Evolutionary conservation across 2,888 invertebrate species (phyloP).

Genomic region (Tiliacea aurago): DNA sequence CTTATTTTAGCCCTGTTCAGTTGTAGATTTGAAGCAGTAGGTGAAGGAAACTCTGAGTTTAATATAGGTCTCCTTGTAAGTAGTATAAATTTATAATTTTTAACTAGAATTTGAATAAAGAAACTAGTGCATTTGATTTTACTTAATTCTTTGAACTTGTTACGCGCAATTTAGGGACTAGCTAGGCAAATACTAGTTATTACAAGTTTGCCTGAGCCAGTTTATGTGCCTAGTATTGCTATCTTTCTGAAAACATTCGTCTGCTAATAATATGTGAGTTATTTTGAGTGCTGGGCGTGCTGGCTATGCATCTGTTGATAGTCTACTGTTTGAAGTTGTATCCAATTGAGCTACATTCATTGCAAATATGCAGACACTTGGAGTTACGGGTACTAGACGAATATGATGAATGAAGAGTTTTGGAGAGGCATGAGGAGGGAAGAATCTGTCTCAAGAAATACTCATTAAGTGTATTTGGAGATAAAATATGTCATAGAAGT

Average conservation of each 20-base stretch:
- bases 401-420: constrained; percentile 26
- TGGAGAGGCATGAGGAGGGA: neutral
- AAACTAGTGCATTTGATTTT: too few relatives aligned
- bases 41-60: constrained; percentile 11
- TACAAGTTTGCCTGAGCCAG: too few relatives aligned
- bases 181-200: too few relatives aligned
- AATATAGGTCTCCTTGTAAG: constrained; percentile 1
- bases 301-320: constrained; percentile 37
- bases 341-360: constrained; percentile 19
- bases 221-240: neutral
- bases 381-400: constrained; percentile 14
- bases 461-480: neutral
- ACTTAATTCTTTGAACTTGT: too few relatives aligned
- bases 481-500: too few relatives aligned
- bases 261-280: constrained; percentile 19
- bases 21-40: constrained; percentile 11
- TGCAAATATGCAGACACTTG: constrained; percentile 15
- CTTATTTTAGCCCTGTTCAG: constrained; percentile 22
- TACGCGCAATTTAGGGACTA: too few relatives aligned
- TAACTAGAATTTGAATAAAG: too few relatives aligned
- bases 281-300: constrained; percentile 35
- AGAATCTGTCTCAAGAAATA: neutral
- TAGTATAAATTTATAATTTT: neutral
- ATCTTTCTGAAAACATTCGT: neutral
- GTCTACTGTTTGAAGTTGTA: constrained; percentile 35